Conservation (phyloP, 2,797 vertebrate genomes). For the Ctenopoma kingsleyae region DNA sequence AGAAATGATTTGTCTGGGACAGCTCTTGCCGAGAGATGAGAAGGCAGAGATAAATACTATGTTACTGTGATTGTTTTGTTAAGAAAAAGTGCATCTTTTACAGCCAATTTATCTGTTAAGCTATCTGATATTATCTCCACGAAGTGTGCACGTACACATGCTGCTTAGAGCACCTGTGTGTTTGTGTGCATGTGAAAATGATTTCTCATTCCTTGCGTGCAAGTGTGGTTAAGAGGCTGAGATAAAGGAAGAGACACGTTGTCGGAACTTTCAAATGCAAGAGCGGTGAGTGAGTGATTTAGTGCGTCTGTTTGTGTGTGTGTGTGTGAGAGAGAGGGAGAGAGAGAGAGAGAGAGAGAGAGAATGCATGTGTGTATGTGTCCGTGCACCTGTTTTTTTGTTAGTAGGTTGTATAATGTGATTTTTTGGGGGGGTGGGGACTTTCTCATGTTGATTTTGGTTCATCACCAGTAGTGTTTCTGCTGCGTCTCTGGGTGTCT, state of each 20-base stretch:
- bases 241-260: conserved; percentile 59
- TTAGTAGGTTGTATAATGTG: conserved; percentile 60
- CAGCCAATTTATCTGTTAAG: conserved; percentile 84
- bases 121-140: conserved; percentile 83
- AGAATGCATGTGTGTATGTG: conserved; percentile 43
- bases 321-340: conserved; percentile 10
- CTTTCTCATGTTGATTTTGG: conserved; percentile 81
- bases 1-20: conserved; percentile 80
- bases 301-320: conserved; percentile 17
- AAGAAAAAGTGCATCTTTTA: conserved; percentile 88
- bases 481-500: conserved; percentile 86
- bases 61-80: conserved; percentile 89
- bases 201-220: conserved; percentile 53
- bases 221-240: conserved; percentile 41
- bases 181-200: conserved; percentile 74
- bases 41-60: conserved; percentile 82
- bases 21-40: conserved; percentile 74
- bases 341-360: conserved; percentile 7
- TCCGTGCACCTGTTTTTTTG: conserved; percentile 52
- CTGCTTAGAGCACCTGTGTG: conserved; percentile 78
- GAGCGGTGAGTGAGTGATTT: conserved; percentile 15
- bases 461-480: conserved; percentile 83
- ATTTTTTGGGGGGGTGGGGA: conserved; percentile 45
- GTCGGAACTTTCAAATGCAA: conserved; percentile 60
- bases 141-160: conserved; percentile 79